These are phyloP conservation scores for Danio aesculapii DNA, from an alignment of 2,797 vertebrate species.

Conservation along the genomic window DNA sequence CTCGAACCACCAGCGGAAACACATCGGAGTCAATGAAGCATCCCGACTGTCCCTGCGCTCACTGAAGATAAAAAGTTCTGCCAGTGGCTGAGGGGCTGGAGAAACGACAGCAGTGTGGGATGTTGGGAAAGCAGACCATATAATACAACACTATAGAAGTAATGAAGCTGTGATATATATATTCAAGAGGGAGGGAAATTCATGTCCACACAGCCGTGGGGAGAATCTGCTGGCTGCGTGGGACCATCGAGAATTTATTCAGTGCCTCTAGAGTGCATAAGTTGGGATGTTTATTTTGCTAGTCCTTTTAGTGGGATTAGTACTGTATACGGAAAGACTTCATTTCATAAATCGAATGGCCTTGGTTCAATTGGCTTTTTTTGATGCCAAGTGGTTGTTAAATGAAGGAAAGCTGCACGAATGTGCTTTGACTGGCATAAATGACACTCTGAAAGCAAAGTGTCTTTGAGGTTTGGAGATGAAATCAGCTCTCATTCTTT, in stretches of 20 bases:
- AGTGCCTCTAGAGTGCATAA: neutral
- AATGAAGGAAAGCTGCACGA: slow-evolving; percentile 19
- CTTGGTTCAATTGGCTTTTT: slow-evolving; percentile 10
- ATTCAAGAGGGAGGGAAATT: slow-evolving; percentile 22
- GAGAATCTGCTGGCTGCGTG: slow-evolving; percentile 9
- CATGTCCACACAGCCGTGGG: slow-evolving; percentile 6
- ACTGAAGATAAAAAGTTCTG: slow-evolving; percentile 34
- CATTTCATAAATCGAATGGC: slow-evolving; percentile 31
- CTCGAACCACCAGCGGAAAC: slow-evolving; percentile 31
- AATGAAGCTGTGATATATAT: slow-evolving; percentile 42
- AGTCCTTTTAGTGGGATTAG: slow-evolving; percentile 28
- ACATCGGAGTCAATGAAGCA: slow-evolving; percentile 41
- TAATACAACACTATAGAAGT: slow-evolving; percentile 38
- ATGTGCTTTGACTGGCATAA: slow-evolving; percentile 28
- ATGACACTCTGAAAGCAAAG: slow-evolving; percentile 21
- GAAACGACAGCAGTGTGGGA: slow-evolving; percentile 28
- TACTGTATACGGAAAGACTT: slow-evolving; percentile 3
- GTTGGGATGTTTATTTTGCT: slow-evolving; percentile 20
- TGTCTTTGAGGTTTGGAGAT: slow-evolving; percentile 31
- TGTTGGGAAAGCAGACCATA: slow-evolving; percentile 27
- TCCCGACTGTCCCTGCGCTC: slow-evolving; percentile 20
- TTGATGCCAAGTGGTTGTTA: slow-evolving; percentile 17
- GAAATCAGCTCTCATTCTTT: slow-evolving; percentile 41
- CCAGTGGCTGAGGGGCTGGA: slow-evolving; percentile 31
- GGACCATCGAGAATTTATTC: slow-evolving; percentile 13